Base-by-base conservation (phyloP, 1,140 invertebrate species). In the Batillaria attramentaria region DNA sequence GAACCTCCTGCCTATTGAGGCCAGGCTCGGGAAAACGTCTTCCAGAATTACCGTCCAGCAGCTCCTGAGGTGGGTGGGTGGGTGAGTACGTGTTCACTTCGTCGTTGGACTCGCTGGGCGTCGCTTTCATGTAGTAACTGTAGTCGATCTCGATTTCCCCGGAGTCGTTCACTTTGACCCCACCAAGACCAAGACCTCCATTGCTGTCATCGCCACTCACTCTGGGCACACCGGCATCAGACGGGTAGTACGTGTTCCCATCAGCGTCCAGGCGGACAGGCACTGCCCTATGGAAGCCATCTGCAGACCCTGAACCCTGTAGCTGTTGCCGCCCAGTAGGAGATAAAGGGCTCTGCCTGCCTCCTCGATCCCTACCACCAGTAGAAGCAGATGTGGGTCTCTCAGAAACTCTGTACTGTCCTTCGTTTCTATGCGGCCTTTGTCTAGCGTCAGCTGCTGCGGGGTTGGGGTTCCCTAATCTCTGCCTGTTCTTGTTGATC, bases 91-190 rank as follows among this genome's bases (percentile, higher is more conserved):
- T 75, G 73, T 75, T 75, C 3, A 75, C 54, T 6, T 75, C 54
- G 57, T 75, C 73, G 54, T 75, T 75, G 54, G 73, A 62, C 24
- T 75, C 73, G 37, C 73, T 75, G 54, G 73, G 73, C 54, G 73
- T 41, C 3, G 73, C 73, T 31, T 75, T 75, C 54, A 75, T 20
- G 73, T 75, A 75, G 73, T 75, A 75, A 57, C 73, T 75, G 73
- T 75, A 75, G 57, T 75, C 73, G 35, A 75, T 75, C n/a, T 75
- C 73, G 24, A 75, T 57, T 57, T 75, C 18, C 3, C 73, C 73
- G 3, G 35, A 39, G 3, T 41, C 20, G 57, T 62, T 75, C 37
- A 75, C 33, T 35, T 62, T 75, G 16, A 75, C 50, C 2, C 73
- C 73, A 0, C 73, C 73, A 33, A 50, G 35, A 8, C 57, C 57